These are phyloP conservation scores for Desmodus rotundus DNA, from an alignment of 2,113 vertebrate genomes.

Conservation along the genomic window DNA sequence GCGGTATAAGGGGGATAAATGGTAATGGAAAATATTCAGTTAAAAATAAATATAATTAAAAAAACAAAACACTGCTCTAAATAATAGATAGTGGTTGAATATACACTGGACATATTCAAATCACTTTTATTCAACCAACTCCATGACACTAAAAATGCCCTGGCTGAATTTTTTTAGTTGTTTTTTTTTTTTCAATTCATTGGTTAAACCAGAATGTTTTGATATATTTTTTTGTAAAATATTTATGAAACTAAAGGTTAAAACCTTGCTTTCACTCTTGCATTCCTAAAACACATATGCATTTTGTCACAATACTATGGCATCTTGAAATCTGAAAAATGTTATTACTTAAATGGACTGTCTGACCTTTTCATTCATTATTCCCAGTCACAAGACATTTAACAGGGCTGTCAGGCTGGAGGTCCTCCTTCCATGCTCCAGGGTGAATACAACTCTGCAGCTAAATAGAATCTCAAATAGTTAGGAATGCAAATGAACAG, in stretches of 20 bases:
- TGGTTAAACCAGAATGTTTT: constrained; percentile 57
- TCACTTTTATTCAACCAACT: constrained; percentile 24
- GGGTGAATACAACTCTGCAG: neutral
- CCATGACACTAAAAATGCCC: neutral
- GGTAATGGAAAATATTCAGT: too few relatives aligned
- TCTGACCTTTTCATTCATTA: constrained; percentile 69
- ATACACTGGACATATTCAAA: neutral
- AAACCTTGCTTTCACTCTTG: constrained; percentile 65
- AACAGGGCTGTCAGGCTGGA: constrained; percentile 3
- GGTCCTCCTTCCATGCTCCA: constrained; percentile 18
- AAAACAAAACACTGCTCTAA: neutral
- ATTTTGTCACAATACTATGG: constrained; percentile 52
- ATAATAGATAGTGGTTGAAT: constrained; percentile 26
- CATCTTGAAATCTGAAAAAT: constrained; percentile 71
- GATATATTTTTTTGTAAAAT: constrained; percentile 66
- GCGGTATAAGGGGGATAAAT: too few relatives aligned
- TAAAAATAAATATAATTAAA: neutral
- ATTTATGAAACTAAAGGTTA: constrained; percentile 75
- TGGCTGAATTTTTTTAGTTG: neutral
- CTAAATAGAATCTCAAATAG: constrained; percentile 22
- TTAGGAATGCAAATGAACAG: constrained; percentile 38
- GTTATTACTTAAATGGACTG: constrained; percentile 33
- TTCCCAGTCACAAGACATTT: constrained; percentile 57
- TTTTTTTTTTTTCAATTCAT: constrained; percentile 30
- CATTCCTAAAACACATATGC: constrained; percentile 70